Base-by-base conservation (phyloP, 2,797 vertebrate genomes). In the Spinus olivaceus region DNA sequence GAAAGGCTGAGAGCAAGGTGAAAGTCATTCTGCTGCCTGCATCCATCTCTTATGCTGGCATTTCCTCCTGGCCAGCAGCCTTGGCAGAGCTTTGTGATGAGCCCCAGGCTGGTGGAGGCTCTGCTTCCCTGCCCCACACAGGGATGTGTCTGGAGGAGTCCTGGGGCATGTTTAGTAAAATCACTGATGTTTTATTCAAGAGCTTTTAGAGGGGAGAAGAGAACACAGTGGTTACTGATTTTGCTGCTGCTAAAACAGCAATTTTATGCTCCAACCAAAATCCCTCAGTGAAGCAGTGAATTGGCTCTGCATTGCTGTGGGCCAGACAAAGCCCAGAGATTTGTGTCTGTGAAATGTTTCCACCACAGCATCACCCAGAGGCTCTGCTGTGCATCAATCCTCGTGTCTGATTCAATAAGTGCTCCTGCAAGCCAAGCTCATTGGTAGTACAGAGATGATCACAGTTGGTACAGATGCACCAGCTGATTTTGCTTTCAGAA, bases 111-210 rank as follows among this genome's bases (percentile, higher is more conserved):
- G 54, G 15, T 9, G 3, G 21, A 69, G 30, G 33, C 60, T 76
- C 70, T 41, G 86, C 78, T 66, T 88, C 78, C 51, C 59, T n/a
- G 67, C 71, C 53, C 41, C 1, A 1, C 37, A 6, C 7, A 49
- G 37, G n/a, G 46, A 70, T 35, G 18, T 33, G 37, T 63, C 66
- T 82, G 78, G 25, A 91, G 79, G 51, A 84, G 59, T 70, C 94
- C 91, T 59, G 53, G 47, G 77, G 83, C 71, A 41, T 5, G 22
- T 69, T 90, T 32, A 79, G 25, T n/a, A 59, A 78, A 92, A 64
- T 44, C 63, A 49, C 16, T 66, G 54, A 88, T 95, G 91, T 82
- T 96, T 96, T 93, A 96, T 93, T 93, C 95, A 95, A 25, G 32
- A 86, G 63, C 88, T 88, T 85, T 51, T 41, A 42, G 44, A 86